Percentiles rank a stretch among this genome's conserved stretches.
These are phyloP conservation scores for Berghia stephanieae DNA, from an alignment of 1,140 invertebrate species.

Conservation along the genomic window DNA sequence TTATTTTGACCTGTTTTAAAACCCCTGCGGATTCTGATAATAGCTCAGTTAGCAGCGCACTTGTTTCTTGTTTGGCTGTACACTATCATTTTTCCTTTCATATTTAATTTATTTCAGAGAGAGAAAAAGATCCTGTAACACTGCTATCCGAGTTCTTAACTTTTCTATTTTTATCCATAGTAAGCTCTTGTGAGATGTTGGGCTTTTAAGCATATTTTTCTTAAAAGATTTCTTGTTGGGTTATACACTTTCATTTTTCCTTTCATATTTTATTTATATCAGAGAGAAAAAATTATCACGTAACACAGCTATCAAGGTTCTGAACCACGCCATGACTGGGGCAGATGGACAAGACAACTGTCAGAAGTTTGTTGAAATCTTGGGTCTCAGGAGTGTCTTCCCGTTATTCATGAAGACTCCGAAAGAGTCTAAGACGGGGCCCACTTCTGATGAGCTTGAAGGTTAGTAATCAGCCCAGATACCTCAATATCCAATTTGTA, in stretches of 20 bases:
- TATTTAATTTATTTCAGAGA: too few relatives aligned
- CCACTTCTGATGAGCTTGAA: constrained; percentile 91
- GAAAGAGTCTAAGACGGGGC: constrained; percentile 80
- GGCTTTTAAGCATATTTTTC: not conserved
- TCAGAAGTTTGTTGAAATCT: constrained; percentile 98
- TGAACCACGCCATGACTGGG: constrained; percentile 95
- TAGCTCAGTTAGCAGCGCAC: too few relatives aligned
- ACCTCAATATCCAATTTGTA: too few relatives aligned
- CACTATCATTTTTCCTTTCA: too few relatives aligned
- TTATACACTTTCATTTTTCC: too few relatives aligned
- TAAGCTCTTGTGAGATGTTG: not conserved
- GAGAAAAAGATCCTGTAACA: too few relatives aligned
- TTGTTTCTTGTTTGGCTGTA: too few relatives aligned
- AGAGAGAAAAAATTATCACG: constrained; percentile 97
- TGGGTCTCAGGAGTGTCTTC: constrained; percentile 95
- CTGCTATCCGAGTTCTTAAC: too few relatives aligned
- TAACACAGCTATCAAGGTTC: constrained; percentile 94
- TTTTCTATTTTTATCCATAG: not conserved
- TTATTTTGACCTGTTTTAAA: too few relatives aligned
- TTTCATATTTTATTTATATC: constrained; percentile 39
- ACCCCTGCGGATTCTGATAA: too few relatives aligned
- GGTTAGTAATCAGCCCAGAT: too few relatives aligned
- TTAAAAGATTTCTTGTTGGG: too few relatives aligned
- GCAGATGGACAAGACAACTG: constrained; percentile 93
- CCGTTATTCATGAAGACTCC: constrained; percentile 99